phyloP scores from a whole-genome alignment of 2,888 invertebrate genomes.

The Synergus laeviventris region DNA sequence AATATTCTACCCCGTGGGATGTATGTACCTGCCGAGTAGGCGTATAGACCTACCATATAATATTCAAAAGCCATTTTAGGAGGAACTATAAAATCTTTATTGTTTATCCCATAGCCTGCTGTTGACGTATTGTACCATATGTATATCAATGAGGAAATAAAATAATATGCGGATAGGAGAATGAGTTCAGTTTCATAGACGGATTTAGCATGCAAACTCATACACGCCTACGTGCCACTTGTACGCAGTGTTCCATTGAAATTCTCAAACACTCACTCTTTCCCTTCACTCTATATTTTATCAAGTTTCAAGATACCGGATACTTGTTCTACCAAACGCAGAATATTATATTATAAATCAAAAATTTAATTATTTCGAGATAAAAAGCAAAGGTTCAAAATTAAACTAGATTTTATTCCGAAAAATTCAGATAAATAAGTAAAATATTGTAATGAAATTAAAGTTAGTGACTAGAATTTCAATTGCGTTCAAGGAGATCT shows the following conservation, averaged over 20 bases:
- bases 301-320: not conserved
- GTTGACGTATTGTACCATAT: not conserved
- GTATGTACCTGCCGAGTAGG: not conserved
- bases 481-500: not conserved
- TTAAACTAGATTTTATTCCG: too few relatives aligned
- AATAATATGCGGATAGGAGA: not conserved
- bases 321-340: not conserved
- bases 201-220: not conserved
- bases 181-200: not conserved
- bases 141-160: not conserved
- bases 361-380: too few relatives aligned
- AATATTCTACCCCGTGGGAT: not conserved
- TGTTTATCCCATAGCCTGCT: not conserved
- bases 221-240: not conserved
- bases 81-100: not conserved
- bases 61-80: not conserved
- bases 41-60: not conserved
- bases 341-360: too few relatives aligned
- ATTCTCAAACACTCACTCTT: not conserved
- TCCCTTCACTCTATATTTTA: not conserved
- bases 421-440: too few relatives aligned
- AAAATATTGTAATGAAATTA: too few relatives aligned
- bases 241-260: not conserved
- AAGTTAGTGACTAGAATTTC: too few relatives aligned
- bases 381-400: too few relatives aligned